phyloP scores from a whole-genome alignment of 92 coral and sea anemone species.

The Heliopora coerulea region DNA sequence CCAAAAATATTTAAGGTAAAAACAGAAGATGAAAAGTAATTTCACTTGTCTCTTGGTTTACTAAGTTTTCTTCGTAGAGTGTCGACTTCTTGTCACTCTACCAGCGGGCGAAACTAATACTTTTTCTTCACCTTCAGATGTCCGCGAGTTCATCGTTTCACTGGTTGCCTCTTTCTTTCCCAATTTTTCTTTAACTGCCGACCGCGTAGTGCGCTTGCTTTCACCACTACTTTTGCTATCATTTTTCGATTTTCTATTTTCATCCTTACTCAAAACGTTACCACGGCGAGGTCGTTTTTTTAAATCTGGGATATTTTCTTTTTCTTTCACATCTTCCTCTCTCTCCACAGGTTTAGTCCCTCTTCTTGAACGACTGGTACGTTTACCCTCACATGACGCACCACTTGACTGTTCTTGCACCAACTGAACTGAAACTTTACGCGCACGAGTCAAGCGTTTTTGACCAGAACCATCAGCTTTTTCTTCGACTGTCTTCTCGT shows the following conservation, averaged over 20 bases:
- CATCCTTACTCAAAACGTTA: neutral
- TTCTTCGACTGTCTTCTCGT: slow-evolving; percentile 7
- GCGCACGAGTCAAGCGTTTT: neutral
- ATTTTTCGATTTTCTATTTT: neutral
- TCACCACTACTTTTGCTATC: neutral
- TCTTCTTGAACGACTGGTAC: neutral
- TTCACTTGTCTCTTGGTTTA: too few species aligned
- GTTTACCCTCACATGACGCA: neutral
- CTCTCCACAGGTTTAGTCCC: neutral
- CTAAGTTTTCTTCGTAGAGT: slow-evolving; percentile 4
- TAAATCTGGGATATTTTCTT: neutral
- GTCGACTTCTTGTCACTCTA: slow-evolving; percentile 38
- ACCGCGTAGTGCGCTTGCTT: neutral
- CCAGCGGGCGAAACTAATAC: neutral
- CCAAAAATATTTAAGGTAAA: too few species aligned
- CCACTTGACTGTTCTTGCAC: neutral
- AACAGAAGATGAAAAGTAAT: too few species aligned
- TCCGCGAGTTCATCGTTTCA: neutral
- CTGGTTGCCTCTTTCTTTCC: neutral
- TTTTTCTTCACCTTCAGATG: neutral
- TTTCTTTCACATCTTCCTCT: neutral
- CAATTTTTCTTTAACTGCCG: neutral
- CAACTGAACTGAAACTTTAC: neutral
- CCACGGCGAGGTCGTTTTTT: neutral
- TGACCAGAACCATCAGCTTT: neutral